phyloP scores from a whole-genome alignment of 2,113 vertebrate genomes.

The Zosterops borbonicus region DNA sequence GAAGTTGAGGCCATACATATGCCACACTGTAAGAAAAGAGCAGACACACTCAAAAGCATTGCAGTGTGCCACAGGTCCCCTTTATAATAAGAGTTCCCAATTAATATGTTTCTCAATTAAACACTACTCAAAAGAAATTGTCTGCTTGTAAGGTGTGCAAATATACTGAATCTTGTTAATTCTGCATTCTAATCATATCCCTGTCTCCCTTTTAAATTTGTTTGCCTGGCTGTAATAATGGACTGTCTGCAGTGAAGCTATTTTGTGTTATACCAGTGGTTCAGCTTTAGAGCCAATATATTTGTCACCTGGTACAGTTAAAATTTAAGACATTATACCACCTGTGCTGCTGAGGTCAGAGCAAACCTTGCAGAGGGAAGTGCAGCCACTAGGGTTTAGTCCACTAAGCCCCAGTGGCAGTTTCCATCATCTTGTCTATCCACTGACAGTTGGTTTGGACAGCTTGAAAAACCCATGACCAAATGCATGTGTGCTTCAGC shows the following conservation, averaged over 20 bases:
- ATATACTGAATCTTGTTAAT: background rate
- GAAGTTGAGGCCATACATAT: background rate
- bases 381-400: background rate
- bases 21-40: background rate
- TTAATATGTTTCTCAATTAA: background rate
- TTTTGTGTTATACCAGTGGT: background rate
- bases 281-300: fast-evolving
- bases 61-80: background rate
- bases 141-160: background rate
- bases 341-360: background rate
- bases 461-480: background rate
- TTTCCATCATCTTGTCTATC: background rate
- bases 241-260: background rate
- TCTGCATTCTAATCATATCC: background rate
- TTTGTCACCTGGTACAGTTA: background rate
- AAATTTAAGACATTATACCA: background rate
- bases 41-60: background rate
- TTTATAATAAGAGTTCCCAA: background rate
- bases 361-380: background rate
- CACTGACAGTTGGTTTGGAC: background rate
- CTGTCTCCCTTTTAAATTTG: background rate
- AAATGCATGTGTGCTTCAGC: background rate
- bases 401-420: background rate
- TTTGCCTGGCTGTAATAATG: background rate
- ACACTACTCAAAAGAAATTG: background rate